These are phyloP conservation scores for Henricia sp. DNA, from an alignment of 53 echinoderm and acorn worm species.

Conservation along the genomic window DNA sequence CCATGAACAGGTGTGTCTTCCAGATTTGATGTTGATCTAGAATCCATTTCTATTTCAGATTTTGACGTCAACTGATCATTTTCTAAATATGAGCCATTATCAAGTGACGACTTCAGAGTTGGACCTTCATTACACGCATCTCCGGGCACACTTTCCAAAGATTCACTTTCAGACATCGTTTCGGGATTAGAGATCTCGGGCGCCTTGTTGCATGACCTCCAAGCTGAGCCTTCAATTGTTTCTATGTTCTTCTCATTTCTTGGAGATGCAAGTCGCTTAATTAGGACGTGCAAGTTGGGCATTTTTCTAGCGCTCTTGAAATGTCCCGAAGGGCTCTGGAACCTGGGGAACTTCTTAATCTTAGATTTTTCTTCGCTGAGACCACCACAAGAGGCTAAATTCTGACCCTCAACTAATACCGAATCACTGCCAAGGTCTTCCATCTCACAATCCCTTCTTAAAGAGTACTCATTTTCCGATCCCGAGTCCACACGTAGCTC, in stretches of 20 bases:
- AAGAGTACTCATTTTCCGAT: neutral
- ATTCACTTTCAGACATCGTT: neutral
- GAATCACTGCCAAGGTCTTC: neutral
- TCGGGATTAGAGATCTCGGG: neutral
- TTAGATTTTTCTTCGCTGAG: neutral
- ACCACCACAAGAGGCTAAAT: neutral
- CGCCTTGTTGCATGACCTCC: neutral
- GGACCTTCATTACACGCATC: neutral
- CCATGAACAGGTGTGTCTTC: neutral
- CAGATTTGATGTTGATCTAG: neutral
- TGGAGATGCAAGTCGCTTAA: constrained; percentile 34
- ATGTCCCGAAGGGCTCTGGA: neutral
- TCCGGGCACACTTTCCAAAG: neutral
- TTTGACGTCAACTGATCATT: neutral
- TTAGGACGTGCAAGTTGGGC: constrained; percentile 45
- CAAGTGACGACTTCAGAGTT: neutral
- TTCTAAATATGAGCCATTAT: neutral
- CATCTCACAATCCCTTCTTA: neutral
- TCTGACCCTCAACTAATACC: neutral
- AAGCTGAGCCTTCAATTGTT: neutral
- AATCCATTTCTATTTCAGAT: neutral
- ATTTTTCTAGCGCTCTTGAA: neutral
- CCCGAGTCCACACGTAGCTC: neutral
- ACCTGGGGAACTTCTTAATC: neutral
- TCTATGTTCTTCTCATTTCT: neutral